These are phyloP conservation scores for Pseudomugil tenellus DNA, from an alignment of 2,797 vertebrate genomes.

Conservation along the genomic window DNA sequence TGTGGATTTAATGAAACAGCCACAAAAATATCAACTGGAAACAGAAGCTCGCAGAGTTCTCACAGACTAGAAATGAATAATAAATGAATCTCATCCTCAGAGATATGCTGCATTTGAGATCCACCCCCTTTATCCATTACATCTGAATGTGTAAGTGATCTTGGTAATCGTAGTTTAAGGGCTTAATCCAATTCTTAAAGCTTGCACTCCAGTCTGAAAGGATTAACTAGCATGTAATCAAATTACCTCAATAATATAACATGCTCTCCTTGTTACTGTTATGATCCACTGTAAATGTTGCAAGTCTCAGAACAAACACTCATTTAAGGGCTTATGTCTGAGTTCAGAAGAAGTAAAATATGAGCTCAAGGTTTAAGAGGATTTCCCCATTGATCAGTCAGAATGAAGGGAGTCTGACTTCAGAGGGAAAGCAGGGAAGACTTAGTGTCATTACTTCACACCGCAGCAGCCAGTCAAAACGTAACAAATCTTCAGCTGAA, in stretches of 20 bases:
- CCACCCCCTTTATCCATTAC: constrained; percentile 71
- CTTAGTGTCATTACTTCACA: constrained; percentile 42
- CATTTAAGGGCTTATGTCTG: constrained; percentile 71
- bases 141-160: constrained; percentile 76
- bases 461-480: constrained; percentile 42
- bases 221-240: constrained; percentile 81
- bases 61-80: constrained; percentile 70
- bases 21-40: constrained; percentile 46
- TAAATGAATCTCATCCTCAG: constrained; percentile 65
- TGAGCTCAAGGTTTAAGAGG: constrained; percentile 73
- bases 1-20: constrained; percentile 55
- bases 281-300: constrained; percentile 74
- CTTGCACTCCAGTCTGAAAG: constrained; percentile 76
- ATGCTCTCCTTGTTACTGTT: constrained; percentile 67
- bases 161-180: constrained; percentile 79
- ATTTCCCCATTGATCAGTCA: constrained; percentile 69
- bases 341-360: constrained; percentile 72
- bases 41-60: constrained; percentile 58
- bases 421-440: constrained; percentile 33
- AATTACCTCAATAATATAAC: constrained; percentile 80
- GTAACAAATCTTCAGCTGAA: constrained; percentile 27
- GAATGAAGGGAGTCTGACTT: constrained; percentile 50
- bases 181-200: constrained; percentile 80
- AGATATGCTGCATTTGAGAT: constrained; percentile 62
- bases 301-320: constrained; percentile 73